phyloP scores from a whole-genome alignment of 2,888 invertebrate species.

The Tipula unca region DNA sequence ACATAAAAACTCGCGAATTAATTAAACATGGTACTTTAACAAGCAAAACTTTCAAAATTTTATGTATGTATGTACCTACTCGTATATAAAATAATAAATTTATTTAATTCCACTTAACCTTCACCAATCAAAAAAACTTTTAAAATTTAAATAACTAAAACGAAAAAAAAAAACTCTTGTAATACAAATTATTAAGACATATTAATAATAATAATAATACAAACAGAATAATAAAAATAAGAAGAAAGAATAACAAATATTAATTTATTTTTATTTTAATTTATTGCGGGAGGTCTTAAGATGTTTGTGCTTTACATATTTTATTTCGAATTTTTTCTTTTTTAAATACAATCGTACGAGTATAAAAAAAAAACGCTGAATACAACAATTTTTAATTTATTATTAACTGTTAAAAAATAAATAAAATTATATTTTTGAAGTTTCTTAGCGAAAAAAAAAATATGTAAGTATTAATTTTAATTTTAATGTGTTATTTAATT shows the following conservation, averaged over 20 bases:
- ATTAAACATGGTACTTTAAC: background rate
- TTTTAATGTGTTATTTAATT: background rate
- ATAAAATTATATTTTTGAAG: background rate
- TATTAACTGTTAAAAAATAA: background rate
- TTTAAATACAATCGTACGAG: background rate
- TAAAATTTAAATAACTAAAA: background rate
- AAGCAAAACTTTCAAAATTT: background rate
- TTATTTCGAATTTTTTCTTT: background rate
- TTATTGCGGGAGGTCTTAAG: conserved; percentile 14
- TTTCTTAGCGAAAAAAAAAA: background rate
- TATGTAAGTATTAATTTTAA: background rate
- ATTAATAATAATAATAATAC: background rate
- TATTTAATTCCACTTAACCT: background rate
- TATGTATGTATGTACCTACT: too few species aligned
- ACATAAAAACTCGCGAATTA: background rate
- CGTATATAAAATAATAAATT: background rate
- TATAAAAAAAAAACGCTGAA: background rate
- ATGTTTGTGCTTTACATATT: conserved; percentile 8
- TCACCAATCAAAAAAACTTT: background rate
- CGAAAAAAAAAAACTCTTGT: background rate
- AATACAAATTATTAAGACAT: conserved; percentile 8
- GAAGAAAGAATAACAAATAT: background rate
- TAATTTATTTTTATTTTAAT: background rate
- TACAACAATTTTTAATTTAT: conserved; percentile 1
- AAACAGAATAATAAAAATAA: background rate